Evolutionary conservation across 2,113 vertebrate genomes (phyloP).

Genomic region (Podarcis raffonei): DNA sequence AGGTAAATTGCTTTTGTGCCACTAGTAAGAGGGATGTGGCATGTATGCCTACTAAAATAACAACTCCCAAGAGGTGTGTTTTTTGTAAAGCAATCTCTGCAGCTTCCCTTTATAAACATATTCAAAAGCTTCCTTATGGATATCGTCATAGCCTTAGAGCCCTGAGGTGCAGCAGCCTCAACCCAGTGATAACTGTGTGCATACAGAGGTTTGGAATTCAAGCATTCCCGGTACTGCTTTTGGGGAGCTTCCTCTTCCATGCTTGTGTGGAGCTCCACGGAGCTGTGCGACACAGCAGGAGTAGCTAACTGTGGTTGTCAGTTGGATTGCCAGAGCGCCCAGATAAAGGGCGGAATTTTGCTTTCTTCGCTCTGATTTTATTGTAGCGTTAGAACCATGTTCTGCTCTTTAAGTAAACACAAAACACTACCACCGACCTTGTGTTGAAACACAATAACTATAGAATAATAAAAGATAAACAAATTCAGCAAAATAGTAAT

Average conservation of each 20-base stretch:
- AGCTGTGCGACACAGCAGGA: not conserved
- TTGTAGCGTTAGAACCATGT: conserved; percentile 21
- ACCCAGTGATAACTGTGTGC: not conserved
- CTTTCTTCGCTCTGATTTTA: conserved; percentile 3
- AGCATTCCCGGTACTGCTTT: not conserved
- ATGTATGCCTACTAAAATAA: conserved; percentile 56
- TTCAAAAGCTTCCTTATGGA: conserved; percentile 41
- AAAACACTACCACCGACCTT: conserved; percentile 9
- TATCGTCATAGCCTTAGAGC: not conserved
- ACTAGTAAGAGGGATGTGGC: conserved; percentile 5
- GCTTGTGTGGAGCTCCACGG: not conserved
- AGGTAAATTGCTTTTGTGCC: conserved; percentile 41
- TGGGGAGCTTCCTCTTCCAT: not conserved
- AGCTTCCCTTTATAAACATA: conserved; percentile 36
- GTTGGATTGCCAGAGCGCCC: conserved; percentile 57
- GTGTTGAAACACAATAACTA: conserved; percentile 47
- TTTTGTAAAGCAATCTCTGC: conserved; percentile 30
- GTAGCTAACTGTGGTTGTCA: conserved; percentile 66
- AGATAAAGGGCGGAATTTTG: conserved; percentile 28
- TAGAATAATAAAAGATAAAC: conserved; percentile 49
- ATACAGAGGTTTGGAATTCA: not conserved
- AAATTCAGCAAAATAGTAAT: conserved; percentile 55
- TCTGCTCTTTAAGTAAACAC: conserved; percentile 39
- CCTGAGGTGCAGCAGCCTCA: not conserved
- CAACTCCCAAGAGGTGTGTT: conserved; percentile 35